Percentiles rank a stretch among this genome's conserved stretches.
Evolutionary conservation across 92 coral and sea anemone genomes (phyloP).

Genomic region (Muricea muricata): DNA sequence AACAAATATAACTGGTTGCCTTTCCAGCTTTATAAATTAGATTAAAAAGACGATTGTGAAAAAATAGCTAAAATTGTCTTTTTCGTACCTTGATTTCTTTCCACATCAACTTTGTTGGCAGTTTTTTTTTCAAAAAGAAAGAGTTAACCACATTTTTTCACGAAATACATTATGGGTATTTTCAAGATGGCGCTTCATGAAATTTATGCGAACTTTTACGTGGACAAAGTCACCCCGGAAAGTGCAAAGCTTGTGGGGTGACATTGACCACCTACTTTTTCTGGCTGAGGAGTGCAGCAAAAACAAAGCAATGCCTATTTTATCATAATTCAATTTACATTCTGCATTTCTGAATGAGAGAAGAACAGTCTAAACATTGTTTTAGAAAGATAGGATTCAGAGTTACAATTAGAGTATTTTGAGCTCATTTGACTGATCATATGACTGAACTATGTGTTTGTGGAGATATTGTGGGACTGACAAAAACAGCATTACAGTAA

Average conservation of each 20-base stretch:
- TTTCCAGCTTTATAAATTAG: too few relatives aligned
- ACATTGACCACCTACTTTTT: slow-evolving; percentile 21
- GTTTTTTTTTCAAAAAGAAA: background rate
- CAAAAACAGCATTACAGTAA: background rate
- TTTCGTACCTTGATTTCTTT: background rate
- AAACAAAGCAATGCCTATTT: background rate
- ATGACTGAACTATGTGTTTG: background rate
- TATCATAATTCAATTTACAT: background rate
- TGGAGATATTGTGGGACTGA: background rate
- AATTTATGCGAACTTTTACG: background rate
- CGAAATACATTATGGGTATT: slow-evolving; percentile 1
- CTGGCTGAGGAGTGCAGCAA: background rate
- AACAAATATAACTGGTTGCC: background rate
- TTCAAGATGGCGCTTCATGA: background rate
- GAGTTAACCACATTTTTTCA: background rate
- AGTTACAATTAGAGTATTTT: background rate
- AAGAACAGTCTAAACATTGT: background rate
- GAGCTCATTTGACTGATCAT: background rate
- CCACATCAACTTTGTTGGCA: background rate
- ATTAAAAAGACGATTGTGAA: too few relatives aligned
- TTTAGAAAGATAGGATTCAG: background rate
- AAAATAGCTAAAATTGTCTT: background rate
- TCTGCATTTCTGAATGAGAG: background rate
- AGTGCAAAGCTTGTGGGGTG: background rate
- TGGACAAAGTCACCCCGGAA: slow-evolving; percentile 6